Percentiles rank a stretch among this genome's conserved stretches.
phyloP scores from a whole-genome alignment of 2,797 vertebrate genomes.

The Fringilla coelebs region DNA sequence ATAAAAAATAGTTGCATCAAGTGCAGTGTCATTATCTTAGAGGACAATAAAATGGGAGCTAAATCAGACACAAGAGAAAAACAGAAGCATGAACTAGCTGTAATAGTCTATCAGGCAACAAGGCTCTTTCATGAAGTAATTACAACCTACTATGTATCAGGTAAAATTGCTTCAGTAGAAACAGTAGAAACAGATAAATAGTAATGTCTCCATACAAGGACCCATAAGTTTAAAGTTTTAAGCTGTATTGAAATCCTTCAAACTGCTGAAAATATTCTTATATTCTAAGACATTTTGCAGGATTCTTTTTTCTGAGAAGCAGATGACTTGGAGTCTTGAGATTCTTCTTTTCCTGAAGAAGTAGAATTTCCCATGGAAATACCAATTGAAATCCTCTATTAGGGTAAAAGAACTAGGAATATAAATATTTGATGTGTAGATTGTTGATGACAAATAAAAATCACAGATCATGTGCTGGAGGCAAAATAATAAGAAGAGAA shows the following conservation, averaged over 20 bases:
- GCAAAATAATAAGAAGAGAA: background rate
- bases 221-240: background rate
- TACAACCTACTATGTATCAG: background rate
- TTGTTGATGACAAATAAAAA: background rate
- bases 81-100: background rate
- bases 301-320: background rate
- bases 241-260: background rate
- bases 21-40: background rate
- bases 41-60: background rate
- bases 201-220: background rate
- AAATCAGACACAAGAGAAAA: background rate
- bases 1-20: background rate
- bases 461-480: background rate
- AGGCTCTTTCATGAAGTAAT: background rate
- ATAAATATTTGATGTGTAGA: background rate
- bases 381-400: background rate
- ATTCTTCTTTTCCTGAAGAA: background rate
- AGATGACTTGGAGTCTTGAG: background rate
- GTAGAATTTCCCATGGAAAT: background rate
- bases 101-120: background rate
- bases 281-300: background rate
- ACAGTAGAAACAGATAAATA: background rate
- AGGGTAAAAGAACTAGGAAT: background rate
- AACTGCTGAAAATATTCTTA: background rate
- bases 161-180: background rate